Evolutionary conservation across 2,888 invertebrate genomes (phyloP).

Genomic region (Zaprionus bogoriensis): DNA sequence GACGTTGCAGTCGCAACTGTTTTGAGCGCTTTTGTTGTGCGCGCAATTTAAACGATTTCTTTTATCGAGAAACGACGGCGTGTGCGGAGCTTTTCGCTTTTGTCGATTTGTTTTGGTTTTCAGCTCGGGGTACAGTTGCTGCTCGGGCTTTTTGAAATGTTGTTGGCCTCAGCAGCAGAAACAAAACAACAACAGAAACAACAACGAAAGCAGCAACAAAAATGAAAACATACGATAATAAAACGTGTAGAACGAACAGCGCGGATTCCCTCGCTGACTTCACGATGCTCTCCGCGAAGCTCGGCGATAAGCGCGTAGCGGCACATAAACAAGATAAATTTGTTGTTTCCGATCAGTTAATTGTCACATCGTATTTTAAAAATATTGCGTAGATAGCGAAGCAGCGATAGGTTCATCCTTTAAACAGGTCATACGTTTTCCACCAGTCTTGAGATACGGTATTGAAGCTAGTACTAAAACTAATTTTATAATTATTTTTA

Average conservation of each 20-base stretch:
- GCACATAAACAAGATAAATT: neutral
- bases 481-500: no score
- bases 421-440: no score
- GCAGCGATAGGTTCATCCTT: neutral
- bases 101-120: conserved; percentile 68
- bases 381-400: neutral
- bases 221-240: conserved; percentile 45
- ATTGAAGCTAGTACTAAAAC: no score
- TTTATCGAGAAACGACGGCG: conserved; percentile 64
- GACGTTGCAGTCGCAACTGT: conserved; percentile 74
- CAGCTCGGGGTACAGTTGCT: conserved; percentile 66
- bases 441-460: no score
- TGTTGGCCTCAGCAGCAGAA: conserved; percentile 61
- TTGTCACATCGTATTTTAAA: neutral
- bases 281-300: conserved; percentile 11
- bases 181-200: conserved; percentile 24
- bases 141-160: conserved; percentile 67
- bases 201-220: conserved; percentile 12
- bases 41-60: conserved; percentile 75
- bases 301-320: neutral
- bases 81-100: conserved; percentile 58
- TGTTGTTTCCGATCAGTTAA: neutral
- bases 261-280: conserved; percentile 8
- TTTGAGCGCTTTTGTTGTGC: conserved; percentile 60
- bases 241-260: conserved; percentile 18